These are phyloP conservation scores for Megalops atlanticus DNA, from an alignment of 2,113 vertebrate genomes.

Conservation along the genomic window DNA sequence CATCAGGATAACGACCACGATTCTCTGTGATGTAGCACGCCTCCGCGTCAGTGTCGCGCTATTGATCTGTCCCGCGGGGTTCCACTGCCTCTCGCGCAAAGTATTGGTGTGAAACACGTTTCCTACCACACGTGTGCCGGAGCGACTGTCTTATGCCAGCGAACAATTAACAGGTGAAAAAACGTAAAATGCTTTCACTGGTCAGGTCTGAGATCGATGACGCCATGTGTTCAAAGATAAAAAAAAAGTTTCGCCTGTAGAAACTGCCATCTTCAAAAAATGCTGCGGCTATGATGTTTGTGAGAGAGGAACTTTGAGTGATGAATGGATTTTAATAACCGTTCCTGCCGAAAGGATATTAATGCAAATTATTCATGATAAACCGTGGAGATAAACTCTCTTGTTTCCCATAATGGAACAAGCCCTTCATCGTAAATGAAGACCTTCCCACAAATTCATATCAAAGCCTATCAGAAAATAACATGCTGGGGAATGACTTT, in stretches of 20 bases:
- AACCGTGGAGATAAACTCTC: not conserved
- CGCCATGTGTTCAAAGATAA: too few species aligned
- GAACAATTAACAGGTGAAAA: too few species aligned
- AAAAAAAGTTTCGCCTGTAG: not conserved
- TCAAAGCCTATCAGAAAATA: not conserved
- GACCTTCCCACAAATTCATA: not conserved
- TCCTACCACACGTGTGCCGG: too few species aligned
- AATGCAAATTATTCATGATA: slow-evolving; percentile 19
- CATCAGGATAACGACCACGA: not conserved
- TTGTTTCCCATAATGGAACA: slow-evolving; percentile 7
- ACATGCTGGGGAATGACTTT: not conserved
- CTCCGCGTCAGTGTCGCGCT: not conserved
- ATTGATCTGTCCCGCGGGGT: not conserved
- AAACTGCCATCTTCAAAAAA: not conserved
- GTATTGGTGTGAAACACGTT: not conserved
- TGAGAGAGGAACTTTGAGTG: slow-evolving; percentile 12
- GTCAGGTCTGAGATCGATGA: too few species aligned
- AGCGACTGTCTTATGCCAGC: too few species aligned
- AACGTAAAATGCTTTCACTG: too few species aligned
- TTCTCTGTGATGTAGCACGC: not conserved
- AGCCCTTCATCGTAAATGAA: not conserved
- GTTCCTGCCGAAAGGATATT: slow-evolving; percentile 9
- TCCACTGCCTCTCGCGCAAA: not conserved
- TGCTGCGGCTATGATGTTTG: not conserved
- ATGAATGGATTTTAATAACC: slow-evolving; percentile 30